phyloP scores from a whole-genome alignment of 2,797 vertebrate genomes.

The Ctenopoma kingsleyae region DNA sequence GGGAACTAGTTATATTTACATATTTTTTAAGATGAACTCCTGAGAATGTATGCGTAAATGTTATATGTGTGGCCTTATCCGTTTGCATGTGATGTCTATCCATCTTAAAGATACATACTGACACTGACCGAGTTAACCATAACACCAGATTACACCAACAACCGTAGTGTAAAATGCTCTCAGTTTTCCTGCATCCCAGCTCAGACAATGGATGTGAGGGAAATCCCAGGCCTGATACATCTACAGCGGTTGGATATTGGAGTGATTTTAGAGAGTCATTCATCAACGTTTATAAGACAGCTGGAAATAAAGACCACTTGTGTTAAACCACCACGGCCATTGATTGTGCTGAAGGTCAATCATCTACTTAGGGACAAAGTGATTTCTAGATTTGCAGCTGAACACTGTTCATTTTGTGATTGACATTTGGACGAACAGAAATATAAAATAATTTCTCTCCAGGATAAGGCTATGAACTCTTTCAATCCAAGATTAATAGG shows the following conservation, averaged over 20 bases:
- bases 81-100: background rate
- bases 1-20: background rate
- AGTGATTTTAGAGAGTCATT: constrained; percentile 82
- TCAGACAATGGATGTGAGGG: constrained; percentile 46
- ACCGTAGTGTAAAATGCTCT: constrained; percentile 38
- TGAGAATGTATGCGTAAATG: background rate
- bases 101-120: background rate
- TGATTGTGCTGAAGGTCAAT: constrained; percentile 83
- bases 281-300: constrained; percentile 80
- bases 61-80: background rate
- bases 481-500: constrained; percentile 32
- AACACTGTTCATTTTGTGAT: constrained; percentile 61
- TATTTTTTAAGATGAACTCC: background rate
- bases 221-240: constrained; percentile 55
- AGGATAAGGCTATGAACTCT: constrained; percentile 48
- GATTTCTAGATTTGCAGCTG: constrained; percentile 70
- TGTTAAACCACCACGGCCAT: constrained; percentile 74
- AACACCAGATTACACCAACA: constrained; percentile 26
- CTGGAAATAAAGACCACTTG: constrained; percentile 82
- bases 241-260: constrained; percentile 45
- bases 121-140: constrained; percentile 22
- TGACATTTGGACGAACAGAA: constrained; percentile 62
- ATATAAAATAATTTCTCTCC: constrained; percentile 56
- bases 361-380: constrained; percentile 76
- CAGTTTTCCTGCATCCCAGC: constrained; percentile 28